Evolutionary conservation across 2,797 vertebrate species (phyloP).

Genomic region (Spondyliosoma cantharus): DNA sequence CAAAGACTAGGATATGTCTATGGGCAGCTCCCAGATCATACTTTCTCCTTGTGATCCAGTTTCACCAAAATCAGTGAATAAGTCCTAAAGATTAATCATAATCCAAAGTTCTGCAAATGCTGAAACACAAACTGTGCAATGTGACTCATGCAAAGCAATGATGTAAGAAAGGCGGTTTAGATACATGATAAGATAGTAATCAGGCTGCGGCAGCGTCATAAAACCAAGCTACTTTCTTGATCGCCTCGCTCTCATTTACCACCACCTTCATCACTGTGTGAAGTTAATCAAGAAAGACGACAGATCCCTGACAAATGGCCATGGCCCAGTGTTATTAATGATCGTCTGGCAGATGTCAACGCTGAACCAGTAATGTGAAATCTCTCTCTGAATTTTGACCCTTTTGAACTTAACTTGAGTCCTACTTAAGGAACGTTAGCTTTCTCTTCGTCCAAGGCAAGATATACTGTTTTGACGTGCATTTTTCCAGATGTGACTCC

Average conservation of each 20-base stretch:
- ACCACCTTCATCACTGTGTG: constrained; percentile 41
- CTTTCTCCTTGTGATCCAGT: too few species aligned
- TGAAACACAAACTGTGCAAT: neutral
- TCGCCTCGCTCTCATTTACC: constrained; percentile 8
- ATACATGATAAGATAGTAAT: neutral
- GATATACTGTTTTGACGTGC: neutral
- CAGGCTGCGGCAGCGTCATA: neutral
- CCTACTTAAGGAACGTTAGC: neutral
- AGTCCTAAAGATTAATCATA: neutral
- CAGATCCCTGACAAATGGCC: constrained; percentile 41
- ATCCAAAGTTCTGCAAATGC: neutral
- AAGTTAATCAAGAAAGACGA: constrained; percentile 44
- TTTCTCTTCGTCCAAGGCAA: neutral
- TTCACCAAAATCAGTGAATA: too few species aligned
- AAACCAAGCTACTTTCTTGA: neutral
- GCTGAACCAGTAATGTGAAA: constrained; percentile 11
- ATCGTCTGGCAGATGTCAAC: neutral
- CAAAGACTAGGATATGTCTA: too few species aligned
- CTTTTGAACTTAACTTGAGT: neutral
- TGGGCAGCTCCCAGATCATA: too few species aligned
- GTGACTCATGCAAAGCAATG: neutral
- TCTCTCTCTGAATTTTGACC: neutral
- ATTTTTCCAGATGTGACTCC: neutral
- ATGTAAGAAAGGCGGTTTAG: neutral
- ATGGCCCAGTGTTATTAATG: constrained; percentile 21